A percentile compares a stretch with the other conserved stretches of the same genome.
phyloP scores from a whole-genome alignment of 92 coral and sea anemone genomes.

The Palythoa grandiflora region DNA sequence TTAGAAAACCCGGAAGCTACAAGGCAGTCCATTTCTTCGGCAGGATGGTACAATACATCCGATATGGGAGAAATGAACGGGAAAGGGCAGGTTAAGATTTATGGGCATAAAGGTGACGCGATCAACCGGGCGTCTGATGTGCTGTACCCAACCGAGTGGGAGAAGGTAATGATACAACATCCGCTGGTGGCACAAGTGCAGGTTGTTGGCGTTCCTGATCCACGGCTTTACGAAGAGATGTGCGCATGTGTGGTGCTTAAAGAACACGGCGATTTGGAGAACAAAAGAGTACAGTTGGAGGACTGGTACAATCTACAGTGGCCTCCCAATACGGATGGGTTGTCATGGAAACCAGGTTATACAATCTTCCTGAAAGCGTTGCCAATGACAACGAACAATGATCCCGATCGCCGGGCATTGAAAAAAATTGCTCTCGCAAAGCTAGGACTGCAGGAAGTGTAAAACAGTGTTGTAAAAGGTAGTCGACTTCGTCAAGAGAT shows the following conservation, averaged over 20 bases:
- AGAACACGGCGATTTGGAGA: slow-evolving; percentile 12
- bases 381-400: slow-evolving; percentile 54
- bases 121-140: slow-evolving; percentile 61
- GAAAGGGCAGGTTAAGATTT: slow-evolving; percentile 49
- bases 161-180: slow-evolving; percentile 46
- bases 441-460: slow-evolving; percentile 23
- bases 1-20: slow-evolving; percentile 54
- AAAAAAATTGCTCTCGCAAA: slow-evolving; percentile 42
- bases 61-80: slow-evolving; percentile 55
- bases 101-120: slow-evolving; percentile 54
- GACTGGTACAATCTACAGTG: slow-evolving; percentile 55
- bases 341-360: slow-evolving; percentile 54
- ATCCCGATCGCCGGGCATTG: slow-evolving; percentile 42
- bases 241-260: slow-evolving; percentile 69
- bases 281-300: slow-evolving; percentile 27
- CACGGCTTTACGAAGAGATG: slow-evolving; percentile 62
- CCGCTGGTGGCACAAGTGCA: slow-evolving; percentile 54
- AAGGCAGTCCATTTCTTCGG: slow-evolving; percentile 12
- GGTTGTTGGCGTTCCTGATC: slow-evolving; percentile 70
- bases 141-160: slow-evolving; percentile 52
- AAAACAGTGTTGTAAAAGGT: not conserved
- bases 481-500: not conserved
- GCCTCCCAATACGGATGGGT: slow-evolving; percentile 39
- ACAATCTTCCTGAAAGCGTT: slow-evolving; percentile 38
- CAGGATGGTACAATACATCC: slow-evolving; percentile 59